phyloP scores from a whole-genome alignment of 2,797 vertebrate species.

The Myotis pilosus region DNA sequence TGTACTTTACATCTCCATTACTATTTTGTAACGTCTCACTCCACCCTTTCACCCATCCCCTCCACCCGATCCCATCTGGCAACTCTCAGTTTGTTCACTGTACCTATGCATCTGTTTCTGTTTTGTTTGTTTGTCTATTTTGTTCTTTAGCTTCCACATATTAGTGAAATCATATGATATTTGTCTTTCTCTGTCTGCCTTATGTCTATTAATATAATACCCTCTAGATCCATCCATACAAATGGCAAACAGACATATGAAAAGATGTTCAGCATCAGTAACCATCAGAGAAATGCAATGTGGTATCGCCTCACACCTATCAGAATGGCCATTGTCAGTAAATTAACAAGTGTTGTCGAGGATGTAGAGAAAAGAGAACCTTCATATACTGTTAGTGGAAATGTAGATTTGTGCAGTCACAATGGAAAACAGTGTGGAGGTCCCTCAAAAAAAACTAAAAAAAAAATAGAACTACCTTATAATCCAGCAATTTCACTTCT shows the following conservation, averaged over 20 bases:
- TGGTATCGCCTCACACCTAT: neutral
- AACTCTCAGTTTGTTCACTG: neutral
- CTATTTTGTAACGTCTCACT: neutral
- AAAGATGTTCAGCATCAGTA: neutral
- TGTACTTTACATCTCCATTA: neutral
- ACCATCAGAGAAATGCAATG: neutral
- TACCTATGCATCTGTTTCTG: neutral
- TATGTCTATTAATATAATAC: neutral
- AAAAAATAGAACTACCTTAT: neutral
- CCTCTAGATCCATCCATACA: neutral
- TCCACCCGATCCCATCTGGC: neutral
- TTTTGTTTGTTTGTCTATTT: neutral
- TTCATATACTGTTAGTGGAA: neutral
- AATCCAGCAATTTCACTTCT: neutral
- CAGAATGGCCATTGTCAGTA: neutral
- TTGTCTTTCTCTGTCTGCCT: neutral
- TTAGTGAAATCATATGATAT: neutral
- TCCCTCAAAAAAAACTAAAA: neutral
- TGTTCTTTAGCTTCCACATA: neutral
- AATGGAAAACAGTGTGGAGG: neutral
- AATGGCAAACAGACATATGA: neutral
- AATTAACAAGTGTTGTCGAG: neutral
- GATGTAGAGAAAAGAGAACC: neutral
- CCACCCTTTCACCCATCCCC: neutral
- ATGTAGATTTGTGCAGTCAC: neutral